Evolutionary conservation across 2,113 vertebrate species (phyloP).

Genomic region (Carassius gibelio): DNA sequence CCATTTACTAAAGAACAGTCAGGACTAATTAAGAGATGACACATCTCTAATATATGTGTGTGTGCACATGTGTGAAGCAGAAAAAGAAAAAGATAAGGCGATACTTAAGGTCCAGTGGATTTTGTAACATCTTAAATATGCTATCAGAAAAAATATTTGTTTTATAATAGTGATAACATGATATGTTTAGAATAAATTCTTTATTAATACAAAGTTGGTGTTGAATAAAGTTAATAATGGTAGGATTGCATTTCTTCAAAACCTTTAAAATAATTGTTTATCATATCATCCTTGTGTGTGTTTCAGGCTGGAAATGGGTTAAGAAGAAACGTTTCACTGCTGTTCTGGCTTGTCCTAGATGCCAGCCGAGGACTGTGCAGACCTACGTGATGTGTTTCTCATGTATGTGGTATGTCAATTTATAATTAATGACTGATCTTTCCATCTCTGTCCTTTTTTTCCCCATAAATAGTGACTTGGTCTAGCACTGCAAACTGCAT

Average conservation of each 20-base stretch:
- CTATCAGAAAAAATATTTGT: neutral
- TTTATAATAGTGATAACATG: too few species aligned
- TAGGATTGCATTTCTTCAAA: neutral
- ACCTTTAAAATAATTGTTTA: neutral
- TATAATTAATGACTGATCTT: conserved; percentile 65
- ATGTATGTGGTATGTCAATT: conserved; percentile 63
- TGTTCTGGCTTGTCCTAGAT: conserved; percentile 14
- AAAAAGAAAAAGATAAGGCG: conserved; percentile 16
- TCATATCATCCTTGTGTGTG: neutral
- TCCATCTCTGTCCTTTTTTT: neutral
- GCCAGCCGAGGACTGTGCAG: neutral
- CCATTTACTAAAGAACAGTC: conserved; percentile 35
- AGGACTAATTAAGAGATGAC: conserved; percentile 11
- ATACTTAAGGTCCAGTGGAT: neutral
- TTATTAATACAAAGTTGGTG: neutral
- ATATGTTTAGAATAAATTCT: too few species aligned
- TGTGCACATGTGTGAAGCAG: neutral
- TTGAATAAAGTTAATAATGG: neutral
- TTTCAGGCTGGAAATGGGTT: neutral
- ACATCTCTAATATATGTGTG: conserved; percentile 13
- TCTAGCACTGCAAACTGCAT: neutral
- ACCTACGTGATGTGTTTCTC: conserved; percentile 65
- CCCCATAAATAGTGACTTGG: neutral
- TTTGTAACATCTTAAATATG: neutral
- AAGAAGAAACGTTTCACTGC: neutral